A percentile compares a stretch with the other conserved stretches of the same genome.
Conservation (phyloP, 1,140 invertebrate species). For the Drosophila novamexicana region DNA sequence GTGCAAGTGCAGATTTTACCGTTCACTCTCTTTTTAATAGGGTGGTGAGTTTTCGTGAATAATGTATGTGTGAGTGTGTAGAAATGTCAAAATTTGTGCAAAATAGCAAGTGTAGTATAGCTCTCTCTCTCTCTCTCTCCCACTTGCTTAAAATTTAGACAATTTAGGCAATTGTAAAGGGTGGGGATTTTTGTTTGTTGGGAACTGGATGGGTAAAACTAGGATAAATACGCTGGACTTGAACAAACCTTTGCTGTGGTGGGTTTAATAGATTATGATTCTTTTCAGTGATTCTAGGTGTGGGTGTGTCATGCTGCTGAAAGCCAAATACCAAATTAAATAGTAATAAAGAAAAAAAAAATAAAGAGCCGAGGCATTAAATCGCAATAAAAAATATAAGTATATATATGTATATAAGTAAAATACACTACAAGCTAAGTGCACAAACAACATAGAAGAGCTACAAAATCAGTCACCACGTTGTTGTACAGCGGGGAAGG, state of each 20-base stretch:
- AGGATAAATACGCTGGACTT: slow-evolving; percentile 36
- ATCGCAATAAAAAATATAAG: slow-evolving; percentile 24
- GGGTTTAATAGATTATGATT: slow-evolving; percentile 82
- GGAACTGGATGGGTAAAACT: slow-evolving; percentile 24
- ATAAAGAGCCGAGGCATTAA: slow-evolving; percentile 34
- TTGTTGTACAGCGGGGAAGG: slow-evolving; percentile 11
- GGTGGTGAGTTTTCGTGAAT: neutral
- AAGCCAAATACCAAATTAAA: slow-evolving; percentile 84
- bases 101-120: slow-evolving; percentile 9
- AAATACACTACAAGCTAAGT: slow-evolving; percentile 47
- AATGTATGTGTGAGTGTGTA: slow-evolving; percentile 6
- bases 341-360: slow-evolving; percentile 54
- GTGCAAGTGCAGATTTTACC: neutral
- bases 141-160: slow-evolving; percentile 17
- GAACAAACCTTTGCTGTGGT: slow-evolving; percentile 84
- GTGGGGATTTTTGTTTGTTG: slow-evolving; percentile 3
- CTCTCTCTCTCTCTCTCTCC: neutral
- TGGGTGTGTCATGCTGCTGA: slow-evolving; percentile 83
- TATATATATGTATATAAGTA: slow-evolving; percentile 14
- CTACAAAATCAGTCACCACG: slow-evolving; percentile 19
- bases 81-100: slow-evolving; percentile 12
- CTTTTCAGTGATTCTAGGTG: slow-evolving; percentile 84
- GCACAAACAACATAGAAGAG: slow-evolving; percentile 44
- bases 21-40: neutral
- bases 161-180: slow-evolving; percentile 17